Evolutionary conservation across 1,140 invertebrate genomes (phyloP).

Genomic region (Cotesia glomerata): DNA sequence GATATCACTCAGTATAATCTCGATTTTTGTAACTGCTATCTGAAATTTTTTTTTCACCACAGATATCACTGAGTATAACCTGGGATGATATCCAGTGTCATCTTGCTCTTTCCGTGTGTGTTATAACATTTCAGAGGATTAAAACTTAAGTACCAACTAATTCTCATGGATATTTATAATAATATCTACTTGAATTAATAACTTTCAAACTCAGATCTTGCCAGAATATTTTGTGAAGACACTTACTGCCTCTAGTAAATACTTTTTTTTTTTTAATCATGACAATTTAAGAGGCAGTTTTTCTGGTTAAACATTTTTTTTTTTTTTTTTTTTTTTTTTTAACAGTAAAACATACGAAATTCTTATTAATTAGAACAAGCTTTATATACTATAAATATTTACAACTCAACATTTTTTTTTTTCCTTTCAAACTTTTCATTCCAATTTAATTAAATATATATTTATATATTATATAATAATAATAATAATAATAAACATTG

Average conservation of each 20-base stretch:
- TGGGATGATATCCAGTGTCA: too few species aligned
- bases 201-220: background rate
- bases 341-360: background rate
- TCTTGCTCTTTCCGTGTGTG: too few species aligned
- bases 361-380: constrained; percentile 2
- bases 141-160: background rate
- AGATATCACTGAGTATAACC: too few species aligned
- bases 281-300: too few species aligned
- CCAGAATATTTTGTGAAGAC: background rate
- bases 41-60: too few species aligned
- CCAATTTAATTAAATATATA: background rate
- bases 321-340: background rate
- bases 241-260: too few species aligned
- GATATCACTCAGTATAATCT: too few species aligned
- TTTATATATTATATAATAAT: constrained; percentile 5
- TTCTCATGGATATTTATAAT: background rate
- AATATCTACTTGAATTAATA: background rate
- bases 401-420: background rate
- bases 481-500: background rate
- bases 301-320: background rate
- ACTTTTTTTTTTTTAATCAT: too few species aligned
- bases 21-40: too few species aligned
- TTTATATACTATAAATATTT: constrained; percentile 14
- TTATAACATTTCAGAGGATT: constrained; percentile 5
- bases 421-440: background rate